Base-by-base conservation (phyloP, 2,113 vertebrate species). In the Xiphorhynchus elegans region DNA sequence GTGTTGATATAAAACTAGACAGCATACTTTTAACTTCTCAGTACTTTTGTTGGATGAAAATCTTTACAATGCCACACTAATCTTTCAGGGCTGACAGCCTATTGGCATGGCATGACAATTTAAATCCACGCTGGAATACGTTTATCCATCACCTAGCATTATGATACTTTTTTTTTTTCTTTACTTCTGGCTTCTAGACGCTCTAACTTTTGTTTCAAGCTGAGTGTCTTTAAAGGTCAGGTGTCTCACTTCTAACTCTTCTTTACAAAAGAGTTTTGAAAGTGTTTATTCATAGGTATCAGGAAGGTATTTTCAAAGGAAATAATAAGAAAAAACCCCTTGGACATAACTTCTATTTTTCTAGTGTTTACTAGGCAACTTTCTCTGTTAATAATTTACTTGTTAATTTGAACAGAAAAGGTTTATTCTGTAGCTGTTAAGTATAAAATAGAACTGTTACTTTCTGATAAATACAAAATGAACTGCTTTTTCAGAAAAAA, bases 91-190 rank as follows among this genome's bases (percentile, higher is more conserved):
- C 90, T 97, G 97, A 98, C 93, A 93, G 93, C 91, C 55, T 87
- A 94, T 96, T 97, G 97, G 95, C 95, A 95, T 81, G 79, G 91
- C 59, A 94, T 98, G 98, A 98, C 97, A 98, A 84, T 96, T 96
- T 98, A 98, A 98, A 97, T 95, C 98, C 96, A 39, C 2, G 3
- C 17, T 96, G 90, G 95, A 98, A 96, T 97, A 98, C 89, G 73
- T 96, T 98, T 97, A 98, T 97, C 97, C 95, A 89, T 98, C 97
- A 97, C 97, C 97, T 97, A 96, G 95, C 76, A 93, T 94, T 96
- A 95, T 56, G 87, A 93, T 97, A 96, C 87, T 68, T 93, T 73
- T 96, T 96, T 95, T 83, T 87, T 87, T 91, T 80, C 96, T 95
- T 90, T 46, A 90, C 91, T 94, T 87, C 89, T 89, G 84, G 89